phyloP scores from a whole-genome alignment of 2,888 invertebrate genomes.

The Drosophila koepferae region DNA sequence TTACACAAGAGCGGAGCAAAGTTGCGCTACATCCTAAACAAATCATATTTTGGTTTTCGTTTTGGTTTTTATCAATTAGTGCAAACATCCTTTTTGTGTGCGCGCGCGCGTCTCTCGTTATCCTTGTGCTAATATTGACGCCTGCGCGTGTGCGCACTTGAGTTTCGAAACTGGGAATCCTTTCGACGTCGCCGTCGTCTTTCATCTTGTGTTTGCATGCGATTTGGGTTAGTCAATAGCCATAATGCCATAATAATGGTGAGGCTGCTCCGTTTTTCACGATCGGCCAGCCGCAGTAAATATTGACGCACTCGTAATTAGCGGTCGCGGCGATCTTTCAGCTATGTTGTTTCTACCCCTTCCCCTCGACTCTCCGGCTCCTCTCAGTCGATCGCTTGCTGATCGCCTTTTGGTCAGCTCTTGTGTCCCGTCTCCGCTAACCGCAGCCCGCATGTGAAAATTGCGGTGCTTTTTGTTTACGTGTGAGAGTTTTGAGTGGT shows the following conservation, averaged over 20 bases:
- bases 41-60: conserved; percentile 49
- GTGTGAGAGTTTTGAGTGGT: conserved; percentile 8
- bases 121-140: conserved; percentile 76
- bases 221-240: conserved; percentile 65
- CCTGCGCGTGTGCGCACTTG: conserved; percentile 72
- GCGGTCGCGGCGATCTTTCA: conserved; percentile 23
- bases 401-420: conserved; percentile 44
- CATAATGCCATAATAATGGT: conserved; percentile 48
- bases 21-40: conserved; percentile 60
- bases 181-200: conserved; percentile 55
- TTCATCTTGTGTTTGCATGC: conserved; percentile 53
- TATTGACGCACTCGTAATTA: conserved; percentile 65
- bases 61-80: conserved; percentile 70
- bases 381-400: conserved; percentile 5
- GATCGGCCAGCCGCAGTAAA: conserved; percentile 48
- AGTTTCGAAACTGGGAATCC: conserved; percentile 61
- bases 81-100: conserved; percentile 73
- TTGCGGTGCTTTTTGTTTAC: conserved; percentile 33
- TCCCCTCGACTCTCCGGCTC: background rate
- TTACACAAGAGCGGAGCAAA: conserved; percentile 50
- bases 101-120: conserved; percentile 66
- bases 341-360: background rate
- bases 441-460: conserved; percentile 70
- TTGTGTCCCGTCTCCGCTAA: conserved; percentile 58
- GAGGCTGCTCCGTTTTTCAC: conserved; percentile 41